phyloP scores from a whole-genome alignment of 2,113 vertebrate genomes.

The Protobothrops mucrosquamatus region DNA sequence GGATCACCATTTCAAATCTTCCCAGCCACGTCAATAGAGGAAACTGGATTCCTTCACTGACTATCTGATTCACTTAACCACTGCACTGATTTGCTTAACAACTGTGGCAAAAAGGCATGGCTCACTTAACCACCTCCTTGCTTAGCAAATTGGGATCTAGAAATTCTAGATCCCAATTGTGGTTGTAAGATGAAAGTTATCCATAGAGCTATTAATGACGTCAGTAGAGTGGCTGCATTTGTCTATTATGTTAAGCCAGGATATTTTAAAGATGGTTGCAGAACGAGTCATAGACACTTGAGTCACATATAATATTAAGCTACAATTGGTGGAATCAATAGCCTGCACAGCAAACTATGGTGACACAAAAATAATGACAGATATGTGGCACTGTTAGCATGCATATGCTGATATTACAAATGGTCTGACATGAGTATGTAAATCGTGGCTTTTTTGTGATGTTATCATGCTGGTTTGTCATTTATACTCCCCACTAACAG shows the following conservation, averaged over 20 bases:
- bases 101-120: background rate
- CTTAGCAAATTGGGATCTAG: background rate
- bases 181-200: background rate
- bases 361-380: background rate
- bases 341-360: background rate
- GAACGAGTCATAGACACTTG: background rate
- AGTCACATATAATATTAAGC: background rate
- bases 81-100: background rate
- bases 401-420: background rate
- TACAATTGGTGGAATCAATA: background rate
- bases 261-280: background rate
- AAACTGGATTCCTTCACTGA: background rate
- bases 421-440: background rate
- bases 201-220: background rate
- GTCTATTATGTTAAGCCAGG: background rate
- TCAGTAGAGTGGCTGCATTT: background rate
- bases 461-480: background rate
- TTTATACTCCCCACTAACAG: background rate
- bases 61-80: background rate
- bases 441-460: background rate
- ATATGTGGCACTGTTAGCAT: background rate
- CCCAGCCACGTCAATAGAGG: background rate
- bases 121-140: background rate
- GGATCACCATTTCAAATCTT: background rate
- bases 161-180: background rate